Evolutionary conservation across 2,888 invertebrate genomes (phyloP).

Genomic region (Chelonus formosanus): DNA sequence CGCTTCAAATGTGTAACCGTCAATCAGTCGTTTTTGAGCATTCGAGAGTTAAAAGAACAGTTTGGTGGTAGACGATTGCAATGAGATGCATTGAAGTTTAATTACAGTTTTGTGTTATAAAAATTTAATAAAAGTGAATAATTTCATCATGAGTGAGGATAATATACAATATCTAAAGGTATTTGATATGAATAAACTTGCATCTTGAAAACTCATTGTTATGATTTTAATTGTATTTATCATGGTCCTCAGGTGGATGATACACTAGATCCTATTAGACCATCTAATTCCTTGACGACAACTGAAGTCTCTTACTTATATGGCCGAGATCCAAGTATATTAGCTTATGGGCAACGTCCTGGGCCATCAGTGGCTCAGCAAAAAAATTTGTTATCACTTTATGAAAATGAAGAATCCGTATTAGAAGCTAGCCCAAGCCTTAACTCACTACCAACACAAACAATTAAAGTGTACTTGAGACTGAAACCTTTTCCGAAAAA

Average conservation of each 20-base stretch:
- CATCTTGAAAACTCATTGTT: too few relatives aligned
- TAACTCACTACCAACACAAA: conserved; percentile 42
- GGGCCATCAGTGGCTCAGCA: conserved; percentile 43
- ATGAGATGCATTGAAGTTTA: too few relatives aligned
- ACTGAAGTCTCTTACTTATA: conserved; percentile 56
- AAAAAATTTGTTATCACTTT: conserved; percentile 53
- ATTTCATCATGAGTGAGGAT: too few relatives aligned
- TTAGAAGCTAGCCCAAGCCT: conserved; percentile 30
- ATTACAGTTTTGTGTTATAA: too few relatives aligned
- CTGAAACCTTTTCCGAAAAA: conserved; percentile 67
- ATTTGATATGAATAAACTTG: too few relatives aligned
- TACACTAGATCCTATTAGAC: conserved; percentile 48
- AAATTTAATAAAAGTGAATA: too few relatives aligned
- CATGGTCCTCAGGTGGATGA: conserved; percentile 43
- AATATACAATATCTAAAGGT: too few relatives aligned
- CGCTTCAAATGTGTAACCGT: too few relatives aligned
- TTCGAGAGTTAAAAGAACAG: too few relatives aligned
- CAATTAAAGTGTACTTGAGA: conserved; percentile 69
- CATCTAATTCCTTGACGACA: conserved; percentile 32
- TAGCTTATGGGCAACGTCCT: conserved; percentile 54
- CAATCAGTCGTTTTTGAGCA: too few relatives aligned
- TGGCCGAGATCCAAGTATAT: conserved; percentile 60
- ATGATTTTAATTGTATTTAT: neutral
- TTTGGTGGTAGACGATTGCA: too few relatives aligned
- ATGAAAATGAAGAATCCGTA: conserved; percentile 47